Percentiles rank a stretch among this genome's conserved stretches.
Evolutionary conservation across 1,140 invertebrate species (phyloP).

Genomic region (Pristionchus pacificus): DNA sequence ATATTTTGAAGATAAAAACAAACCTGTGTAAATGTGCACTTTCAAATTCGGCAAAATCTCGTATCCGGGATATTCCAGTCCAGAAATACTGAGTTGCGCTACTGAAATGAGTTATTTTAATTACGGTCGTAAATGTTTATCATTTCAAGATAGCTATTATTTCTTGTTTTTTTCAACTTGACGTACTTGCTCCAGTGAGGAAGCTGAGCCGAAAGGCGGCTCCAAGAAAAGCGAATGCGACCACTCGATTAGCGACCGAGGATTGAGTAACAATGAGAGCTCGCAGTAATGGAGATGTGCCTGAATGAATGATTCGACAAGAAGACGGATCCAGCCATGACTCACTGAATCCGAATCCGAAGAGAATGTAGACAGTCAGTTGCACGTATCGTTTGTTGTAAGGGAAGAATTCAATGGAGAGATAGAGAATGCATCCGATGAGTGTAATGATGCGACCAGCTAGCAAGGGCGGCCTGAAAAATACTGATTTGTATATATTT

Average conservation of each 20-base stretch:
- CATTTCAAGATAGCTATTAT: neutral
- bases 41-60: conserved; percentile 15
- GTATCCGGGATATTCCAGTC: conserved; percentile 21
- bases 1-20: too few relatives aligned
- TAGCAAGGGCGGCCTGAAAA: conserved; percentile 20
- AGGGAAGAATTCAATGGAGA: conserved; percentile 21
- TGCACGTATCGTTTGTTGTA: conserved; percentile 18
- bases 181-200: neutral
- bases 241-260: conserved; percentile 7
- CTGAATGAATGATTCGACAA: conserved; percentile 5
- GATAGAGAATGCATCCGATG: conserved; percentile 18
- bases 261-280: conserved; percentile 21
- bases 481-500: neutral
- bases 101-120: too few relatives aligned
- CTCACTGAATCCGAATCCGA: conserved; percentile 25
- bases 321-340: neutral
- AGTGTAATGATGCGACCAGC: conserved; percentile 18
- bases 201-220: conserved; percentile 6
- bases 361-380: conserved; percentile 17
- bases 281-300: conserved; percentile 27
- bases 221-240: conserved; percentile 17
- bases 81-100: conserved; percentile 16
- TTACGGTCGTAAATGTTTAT: too few relatives aligned
- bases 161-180: neutral
- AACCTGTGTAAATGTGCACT: conserved; percentile 32